These are phyloP conservation scores for Craniophora ligustri DNA, from an alignment of 2,888 invertebrate genomes.

Conservation along the genomic window DNA sequence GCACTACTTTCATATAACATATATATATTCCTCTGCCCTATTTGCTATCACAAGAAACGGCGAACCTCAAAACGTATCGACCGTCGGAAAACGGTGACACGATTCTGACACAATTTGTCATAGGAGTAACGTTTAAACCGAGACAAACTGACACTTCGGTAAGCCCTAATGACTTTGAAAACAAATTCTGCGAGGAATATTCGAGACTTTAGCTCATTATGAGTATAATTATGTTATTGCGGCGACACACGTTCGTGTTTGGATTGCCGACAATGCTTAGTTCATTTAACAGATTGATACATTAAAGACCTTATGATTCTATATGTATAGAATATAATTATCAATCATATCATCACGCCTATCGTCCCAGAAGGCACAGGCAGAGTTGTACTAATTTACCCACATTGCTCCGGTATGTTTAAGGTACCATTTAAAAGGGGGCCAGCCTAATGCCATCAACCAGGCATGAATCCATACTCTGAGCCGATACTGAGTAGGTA, in stretches of 20 bases:
- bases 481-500: too few relatives aligned
- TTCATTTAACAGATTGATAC: slow-evolving; percentile 7
- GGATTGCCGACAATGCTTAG: background rate
- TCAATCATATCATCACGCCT: too few relatives aligned
- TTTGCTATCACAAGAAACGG: slow-evolving; percentile 11
- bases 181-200: slow-evolving; percentile 56
- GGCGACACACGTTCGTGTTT: slow-evolving; percentile 32
- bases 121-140: slow-evolving; percentile 40
- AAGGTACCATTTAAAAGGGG: too few relatives aligned
- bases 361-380: too few relatives aligned
- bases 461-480: too few relatives aligned
- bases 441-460: too few relatives aligned
- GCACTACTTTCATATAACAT: too few relatives aligned
- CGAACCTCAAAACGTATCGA: slow-evolving; percentile 36
- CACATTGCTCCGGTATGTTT: too few relatives aligned
- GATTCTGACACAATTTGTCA: slow-evolving; percentile 51
- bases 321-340: too few relatives aligned
- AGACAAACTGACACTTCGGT: slow-evolving; percentile 51
- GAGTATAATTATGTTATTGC: slow-evolving; percentile 52
- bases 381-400: too few relatives aligned
- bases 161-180: slow-evolving; percentile 48
- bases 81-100: slow-evolving; percentile 45
- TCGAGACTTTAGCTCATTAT: slow-evolving; percentile 56
- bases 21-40: slow-evolving; percentile 1
- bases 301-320: too few relatives aligned